Evolutionary conservation across 2,113 vertebrate genomes (phyloP).

Genomic region (Nothoprocta pentlandii): DNA sequence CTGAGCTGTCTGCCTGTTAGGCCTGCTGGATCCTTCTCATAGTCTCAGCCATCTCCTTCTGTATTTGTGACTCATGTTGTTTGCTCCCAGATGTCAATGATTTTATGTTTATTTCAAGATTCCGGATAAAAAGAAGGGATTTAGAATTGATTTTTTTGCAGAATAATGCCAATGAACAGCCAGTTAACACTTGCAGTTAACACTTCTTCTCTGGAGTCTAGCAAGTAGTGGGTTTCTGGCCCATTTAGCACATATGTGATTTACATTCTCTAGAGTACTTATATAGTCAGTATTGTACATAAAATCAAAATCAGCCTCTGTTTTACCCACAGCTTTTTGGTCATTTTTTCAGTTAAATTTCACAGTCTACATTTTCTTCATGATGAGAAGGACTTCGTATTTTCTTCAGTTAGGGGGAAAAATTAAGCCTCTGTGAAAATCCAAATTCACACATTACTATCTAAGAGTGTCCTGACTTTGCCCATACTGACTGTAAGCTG

Average conservation of each 20-base stretch:
- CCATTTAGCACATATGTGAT: rapidly evolving
- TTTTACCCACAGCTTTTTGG: neutral
- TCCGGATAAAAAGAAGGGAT: neutral
- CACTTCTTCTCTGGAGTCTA: neutral
- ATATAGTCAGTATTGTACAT: neutral
- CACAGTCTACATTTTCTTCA: neutral
- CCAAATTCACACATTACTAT: neutral
- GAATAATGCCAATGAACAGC: rapidly evolving
- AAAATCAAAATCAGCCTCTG: neutral
- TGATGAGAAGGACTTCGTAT: neutral
- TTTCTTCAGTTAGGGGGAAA: neutral
- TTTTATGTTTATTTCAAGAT: neutral
- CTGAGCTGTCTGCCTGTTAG: rapidly evolving
- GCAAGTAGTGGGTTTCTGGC: neutral
- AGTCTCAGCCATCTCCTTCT: neutral
- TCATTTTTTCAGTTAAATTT: neutral
- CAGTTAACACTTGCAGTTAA: neutral
- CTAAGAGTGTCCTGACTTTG: neutral
- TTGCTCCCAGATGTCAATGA: rapidly evolving
- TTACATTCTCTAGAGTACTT: neutral
- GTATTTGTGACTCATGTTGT: neutral
- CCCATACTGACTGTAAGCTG: neutral
- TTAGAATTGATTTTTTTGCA: neutral
- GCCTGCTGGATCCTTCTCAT: neutral
- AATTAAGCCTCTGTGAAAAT: neutral